Conservation (phyloP, 2,113 vertebrate species). For the Agelaius tricolor region DNA sequence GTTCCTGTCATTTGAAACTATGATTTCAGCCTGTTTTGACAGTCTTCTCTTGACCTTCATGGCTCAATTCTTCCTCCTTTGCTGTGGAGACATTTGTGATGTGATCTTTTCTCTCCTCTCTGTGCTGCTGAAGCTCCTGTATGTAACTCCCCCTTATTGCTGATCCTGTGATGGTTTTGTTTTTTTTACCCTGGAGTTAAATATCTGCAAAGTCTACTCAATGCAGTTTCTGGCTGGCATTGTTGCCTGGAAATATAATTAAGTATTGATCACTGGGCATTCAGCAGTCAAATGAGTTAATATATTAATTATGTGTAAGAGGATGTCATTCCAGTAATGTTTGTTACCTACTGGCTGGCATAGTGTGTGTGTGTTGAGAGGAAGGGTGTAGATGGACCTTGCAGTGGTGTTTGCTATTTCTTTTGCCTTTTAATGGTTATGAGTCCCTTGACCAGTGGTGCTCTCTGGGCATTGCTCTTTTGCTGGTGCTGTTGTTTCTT, state of each 20-base stretch:
- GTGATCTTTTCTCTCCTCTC: background rate
- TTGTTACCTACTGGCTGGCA: background rate
- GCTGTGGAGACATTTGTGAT: background rate
- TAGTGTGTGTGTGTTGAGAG: background rate
- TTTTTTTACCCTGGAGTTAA: background rate
- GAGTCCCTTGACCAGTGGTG: background rate
- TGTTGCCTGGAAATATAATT: conserved; percentile 18
- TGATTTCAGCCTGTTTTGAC: background rate
- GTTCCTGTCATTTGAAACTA: background rate
- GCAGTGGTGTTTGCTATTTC: background rate
- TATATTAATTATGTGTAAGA: conserved; percentile 1
- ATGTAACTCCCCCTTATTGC: background rate
- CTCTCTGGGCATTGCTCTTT: background rate
- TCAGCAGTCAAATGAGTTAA: background rate
- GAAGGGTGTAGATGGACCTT: background rate
- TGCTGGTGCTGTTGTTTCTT: background rate
- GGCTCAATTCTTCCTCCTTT: background rate
- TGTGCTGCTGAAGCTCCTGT: background rate
- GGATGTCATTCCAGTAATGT: background rate
- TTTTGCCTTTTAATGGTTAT: background rate
- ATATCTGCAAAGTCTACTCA: background rate
- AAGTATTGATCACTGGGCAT: conserved; percentile 25
- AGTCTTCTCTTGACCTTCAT: background rate
- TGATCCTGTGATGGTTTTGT: background rate
- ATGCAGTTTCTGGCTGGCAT: background rate